These are phyloP conservation scores for Tenualosa thibaudeaui DNA, from an alignment of 2,797 vertebrate species.

Conservation along the genomic window DNA sequence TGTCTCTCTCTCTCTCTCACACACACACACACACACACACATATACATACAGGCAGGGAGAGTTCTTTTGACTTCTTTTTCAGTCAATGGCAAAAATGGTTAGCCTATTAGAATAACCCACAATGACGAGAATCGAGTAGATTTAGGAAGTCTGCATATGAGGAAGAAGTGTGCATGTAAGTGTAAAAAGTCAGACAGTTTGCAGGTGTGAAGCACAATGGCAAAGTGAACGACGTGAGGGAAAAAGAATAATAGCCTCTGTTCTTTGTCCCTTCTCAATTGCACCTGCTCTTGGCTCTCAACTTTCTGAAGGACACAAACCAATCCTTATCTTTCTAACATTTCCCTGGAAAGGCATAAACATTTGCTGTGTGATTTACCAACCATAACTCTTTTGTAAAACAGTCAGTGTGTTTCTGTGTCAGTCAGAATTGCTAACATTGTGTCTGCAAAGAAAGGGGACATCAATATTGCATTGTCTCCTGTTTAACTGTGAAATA, in stretches of 20 bases:
- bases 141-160: too few species aligned
- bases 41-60: neutral
- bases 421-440: conserved; percentile 66
- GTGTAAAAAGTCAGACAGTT: neutral
- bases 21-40: neutral
- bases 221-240: neutral
- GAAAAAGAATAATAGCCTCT: neutral
- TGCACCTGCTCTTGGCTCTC: neutral
- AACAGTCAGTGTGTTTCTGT: conserved; percentile 47
- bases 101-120: too few species aligned
- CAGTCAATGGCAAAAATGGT: neutral
- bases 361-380: neutral
- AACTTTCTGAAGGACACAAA: neutral
- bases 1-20: neutral
- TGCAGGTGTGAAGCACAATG: neutral
- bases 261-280: neutral
- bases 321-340: neutral
- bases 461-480: conserved; percentile 73
- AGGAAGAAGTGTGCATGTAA: too few species aligned
- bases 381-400: conserved; percentile 15
- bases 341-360: neutral
- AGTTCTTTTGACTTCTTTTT: neutral
- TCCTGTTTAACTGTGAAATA: conserved; percentile 72
- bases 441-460: conserved; percentile 69
- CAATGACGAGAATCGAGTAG: too few species aligned